These are phyloP conservation scores for Lucilia sericata DNA, from an alignment of 1,140 invertebrate species.

Conservation along the genomic window DNA sequence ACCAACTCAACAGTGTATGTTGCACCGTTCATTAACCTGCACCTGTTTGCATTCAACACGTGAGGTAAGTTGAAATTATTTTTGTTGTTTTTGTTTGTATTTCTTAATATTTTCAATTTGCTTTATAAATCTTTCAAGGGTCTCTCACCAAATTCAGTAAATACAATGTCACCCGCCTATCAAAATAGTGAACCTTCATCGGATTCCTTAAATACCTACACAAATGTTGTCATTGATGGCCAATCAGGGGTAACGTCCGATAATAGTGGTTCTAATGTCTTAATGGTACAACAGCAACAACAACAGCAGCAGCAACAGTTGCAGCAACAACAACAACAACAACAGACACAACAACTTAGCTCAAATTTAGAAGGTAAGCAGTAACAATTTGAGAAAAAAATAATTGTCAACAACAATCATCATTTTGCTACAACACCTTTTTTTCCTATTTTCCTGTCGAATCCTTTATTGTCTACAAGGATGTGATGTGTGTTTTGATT, in stretches of 20 bases:
- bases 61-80: slow-evolving; percentile 55
- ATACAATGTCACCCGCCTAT: slow-evolving; percentile 76
- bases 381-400: background rate
- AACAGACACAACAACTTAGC: slow-evolving; percentile 49
- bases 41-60: slow-evolving; percentile 69
- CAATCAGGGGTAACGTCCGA: slow-evolving; percentile 49
- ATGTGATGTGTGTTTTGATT: too few species aligned
- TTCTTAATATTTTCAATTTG: background rate
- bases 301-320: slow-evolving; percentile 58
- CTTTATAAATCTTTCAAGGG: slow-evolving; percentile 67
- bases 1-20: slow-evolving; percentile 71
- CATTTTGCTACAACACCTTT: too few species aligned
- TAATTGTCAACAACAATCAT: too few species aligned
- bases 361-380: slow-evolving; percentile 61
- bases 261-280: slow-evolving; percentile 44
- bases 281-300: slow-evolving; percentile 64
- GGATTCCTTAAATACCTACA: slow-evolving; percentile 69
- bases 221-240: slow-evolving; percentile 60
- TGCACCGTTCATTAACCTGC: slow-evolving; percentile 76
- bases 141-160: slow-evolving; percentile 72
- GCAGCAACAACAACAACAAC: slow-evolving; percentile 52
- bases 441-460: too few species aligned
- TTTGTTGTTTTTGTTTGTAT: background rate
- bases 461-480: too few species aligned
- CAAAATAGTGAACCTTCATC: slow-evolving; percentile 74